Evolutionary conservation across 2,888 invertebrate genomes (phyloP).

Genomic region (Pollenia angustigena): DNA sequence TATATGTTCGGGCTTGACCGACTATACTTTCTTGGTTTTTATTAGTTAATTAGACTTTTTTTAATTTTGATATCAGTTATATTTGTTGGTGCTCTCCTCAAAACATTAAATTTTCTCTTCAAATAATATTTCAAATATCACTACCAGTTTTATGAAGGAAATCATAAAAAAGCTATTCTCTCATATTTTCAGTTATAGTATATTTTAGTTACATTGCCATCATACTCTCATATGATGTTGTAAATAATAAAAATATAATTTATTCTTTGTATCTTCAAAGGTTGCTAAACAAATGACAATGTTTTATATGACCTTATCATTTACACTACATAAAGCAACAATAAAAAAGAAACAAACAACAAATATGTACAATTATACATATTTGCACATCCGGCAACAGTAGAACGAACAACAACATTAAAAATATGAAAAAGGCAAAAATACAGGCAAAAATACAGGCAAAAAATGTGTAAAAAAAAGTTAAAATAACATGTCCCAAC

Average conservation of each 20-base stretch:
- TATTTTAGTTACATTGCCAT: no score
- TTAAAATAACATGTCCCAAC: background rate
- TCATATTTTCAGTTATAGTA: no score
- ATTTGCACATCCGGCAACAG: slow-evolving; percentile 1
- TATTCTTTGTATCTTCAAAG: slow-evolving; percentile 2
- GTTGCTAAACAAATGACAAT: slow-evolving; percentile 24
- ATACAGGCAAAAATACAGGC: background rate
- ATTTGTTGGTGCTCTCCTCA: no score
- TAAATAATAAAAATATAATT: background rate
- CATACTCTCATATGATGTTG: background rate
- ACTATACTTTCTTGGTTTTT: no score
- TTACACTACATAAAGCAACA: slow-evolving; percentile 28
- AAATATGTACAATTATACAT: background rate
- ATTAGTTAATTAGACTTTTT: no score
- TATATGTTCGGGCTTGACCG: no score
- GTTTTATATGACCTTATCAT: slow-evolving; percentile 18
- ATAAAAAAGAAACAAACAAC: background rate
- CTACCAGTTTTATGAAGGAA: no score
- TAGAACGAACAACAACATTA: background rate
- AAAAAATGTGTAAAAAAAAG: background rate
- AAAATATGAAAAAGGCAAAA: background rate
- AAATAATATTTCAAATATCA: no score
- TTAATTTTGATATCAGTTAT: no score
- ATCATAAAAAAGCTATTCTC: no score
- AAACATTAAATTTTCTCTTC: no score